These are phyloP conservation scores for Corythornis leucogaster DNA, from an alignment of 2,797 vertebrate species.

Conservation along the genomic window DNA sequence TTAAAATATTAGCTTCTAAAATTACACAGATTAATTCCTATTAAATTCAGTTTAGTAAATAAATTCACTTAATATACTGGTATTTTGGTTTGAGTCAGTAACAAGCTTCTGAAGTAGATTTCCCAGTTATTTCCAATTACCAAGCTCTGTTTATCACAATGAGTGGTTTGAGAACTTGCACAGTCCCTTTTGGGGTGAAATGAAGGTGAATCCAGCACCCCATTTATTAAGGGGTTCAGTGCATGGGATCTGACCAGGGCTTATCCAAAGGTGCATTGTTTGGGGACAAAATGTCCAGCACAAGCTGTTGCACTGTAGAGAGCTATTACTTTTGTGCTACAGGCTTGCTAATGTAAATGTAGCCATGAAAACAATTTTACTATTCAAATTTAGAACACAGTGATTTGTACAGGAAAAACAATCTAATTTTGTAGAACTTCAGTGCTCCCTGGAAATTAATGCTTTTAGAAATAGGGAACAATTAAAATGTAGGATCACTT, in stretches of 20 bases:
- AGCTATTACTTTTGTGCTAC: background rate
- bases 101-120: background rate
- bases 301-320: background rate
- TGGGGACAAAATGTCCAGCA: background rate
- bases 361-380: background rate
- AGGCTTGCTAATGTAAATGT: background rate
- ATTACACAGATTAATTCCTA: background rate
- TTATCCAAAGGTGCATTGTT: background rate
- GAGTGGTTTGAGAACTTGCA: background rate
- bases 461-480: background rate
- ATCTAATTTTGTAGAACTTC: background rate
- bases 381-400: background rate
- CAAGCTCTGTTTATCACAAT: background rate
- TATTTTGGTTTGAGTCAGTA: background rate
- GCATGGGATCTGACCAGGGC: background rate
- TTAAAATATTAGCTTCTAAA: background rate
- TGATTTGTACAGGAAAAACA: background rate
- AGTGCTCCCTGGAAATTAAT: background rate
- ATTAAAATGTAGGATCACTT: background rate
- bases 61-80: background rate
- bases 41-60: background rate
- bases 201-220: background rate
- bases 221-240: background rate
- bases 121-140: background rate
- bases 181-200: background rate